A percentile compares a stretch with the other conserved stretches of the same genome.
Conservation (phyloP, 2,797 vertebrate species). For the Rallus crepitans region DNA sequence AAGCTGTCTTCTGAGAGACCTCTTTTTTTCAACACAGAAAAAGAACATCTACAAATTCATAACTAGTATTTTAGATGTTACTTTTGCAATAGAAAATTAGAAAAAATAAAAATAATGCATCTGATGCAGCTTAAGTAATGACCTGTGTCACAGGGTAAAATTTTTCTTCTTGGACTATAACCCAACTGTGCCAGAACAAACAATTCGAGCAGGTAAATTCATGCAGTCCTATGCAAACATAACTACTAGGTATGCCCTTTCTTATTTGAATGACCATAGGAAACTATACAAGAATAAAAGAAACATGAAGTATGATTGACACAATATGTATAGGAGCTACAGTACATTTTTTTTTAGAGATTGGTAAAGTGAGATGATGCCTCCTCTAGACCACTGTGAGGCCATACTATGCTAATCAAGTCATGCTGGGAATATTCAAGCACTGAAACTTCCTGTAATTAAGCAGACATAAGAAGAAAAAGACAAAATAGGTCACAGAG, state of each 20-base stretch:
- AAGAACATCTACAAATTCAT: neutral
- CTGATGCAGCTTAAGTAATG: neutral
- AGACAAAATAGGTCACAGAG: neutral
- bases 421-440: neutral
- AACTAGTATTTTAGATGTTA: neutral
- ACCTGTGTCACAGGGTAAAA: neutral
- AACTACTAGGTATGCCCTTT: neutral
- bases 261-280: neutral
- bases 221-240: rapidly evolving
- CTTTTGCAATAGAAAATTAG: neutral
- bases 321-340: neutral
- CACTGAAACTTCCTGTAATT: neutral
- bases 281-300: neutral
- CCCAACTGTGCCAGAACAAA: neutral
- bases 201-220: neutral
- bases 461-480: neutral
- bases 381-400: neutral
- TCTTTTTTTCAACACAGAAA: neutral
- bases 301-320: neutral
- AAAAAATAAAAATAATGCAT: neutral
- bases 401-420: neutral
- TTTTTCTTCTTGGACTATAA: neutral
- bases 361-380: neutral
- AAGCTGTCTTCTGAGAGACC: neutral
- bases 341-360: neutral